phyloP scores from a whole-genome alignment of 2,888 invertebrate species.

The Anagyrus pseudococci region DNA sequence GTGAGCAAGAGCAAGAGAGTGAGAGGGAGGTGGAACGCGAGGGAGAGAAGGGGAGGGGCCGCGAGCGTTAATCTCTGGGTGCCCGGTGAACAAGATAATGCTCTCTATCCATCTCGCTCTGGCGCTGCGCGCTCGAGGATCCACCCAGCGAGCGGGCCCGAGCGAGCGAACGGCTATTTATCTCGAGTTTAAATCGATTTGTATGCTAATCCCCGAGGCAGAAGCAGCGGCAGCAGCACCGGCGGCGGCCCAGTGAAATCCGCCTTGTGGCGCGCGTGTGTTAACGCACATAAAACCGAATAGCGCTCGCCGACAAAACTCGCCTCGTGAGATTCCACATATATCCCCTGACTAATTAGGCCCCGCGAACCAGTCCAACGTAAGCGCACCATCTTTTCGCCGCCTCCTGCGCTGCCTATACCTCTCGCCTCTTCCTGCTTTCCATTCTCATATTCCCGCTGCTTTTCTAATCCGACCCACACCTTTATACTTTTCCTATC shows the following conservation, averaged over 20 bases:
- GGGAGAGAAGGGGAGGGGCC: too few species aligned
- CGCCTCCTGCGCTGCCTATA: slow-evolving; percentile 13
- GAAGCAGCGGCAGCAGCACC: slow-evolving; percentile 23
- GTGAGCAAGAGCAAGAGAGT: too few species aligned
- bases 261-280: slow-evolving; percentile 38
- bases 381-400: slow-evolving; percentile 10
- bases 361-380: slow-evolving; percentile 39
- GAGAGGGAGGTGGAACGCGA: too few species aligned
- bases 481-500: slow-evolving; percentile 22
- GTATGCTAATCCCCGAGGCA: slow-evolving; percentile 59
- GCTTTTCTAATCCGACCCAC: background rate
- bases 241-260: slow-evolving; percentile 51
- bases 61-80: slow-evolving; percentile 59
- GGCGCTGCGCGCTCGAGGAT: slow-evolving; percentile 48
- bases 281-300: slow-evolving; percentile 44
- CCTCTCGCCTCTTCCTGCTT: slow-evolving; percentile 31
- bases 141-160: slow-evolving; percentile 55
- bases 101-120: slow-evolving; percentile 30
- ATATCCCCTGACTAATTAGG: slow-evolving; percentile 61
- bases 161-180: slow-evolving; percentile 57
- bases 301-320: slow-evolving; percentile 53
- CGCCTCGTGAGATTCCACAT: slow-evolving; percentile 61
- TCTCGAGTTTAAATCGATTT: slow-evolving; percentile 63
- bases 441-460: background rate
- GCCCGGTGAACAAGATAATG: slow-evolving; percentile 60